A percentile compares a stretch with the other conserved stretches of the same genome.
Evolutionary conservation across 1,140 invertebrate species (phyloP).

Genomic region (Heliconius himera): DNA sequence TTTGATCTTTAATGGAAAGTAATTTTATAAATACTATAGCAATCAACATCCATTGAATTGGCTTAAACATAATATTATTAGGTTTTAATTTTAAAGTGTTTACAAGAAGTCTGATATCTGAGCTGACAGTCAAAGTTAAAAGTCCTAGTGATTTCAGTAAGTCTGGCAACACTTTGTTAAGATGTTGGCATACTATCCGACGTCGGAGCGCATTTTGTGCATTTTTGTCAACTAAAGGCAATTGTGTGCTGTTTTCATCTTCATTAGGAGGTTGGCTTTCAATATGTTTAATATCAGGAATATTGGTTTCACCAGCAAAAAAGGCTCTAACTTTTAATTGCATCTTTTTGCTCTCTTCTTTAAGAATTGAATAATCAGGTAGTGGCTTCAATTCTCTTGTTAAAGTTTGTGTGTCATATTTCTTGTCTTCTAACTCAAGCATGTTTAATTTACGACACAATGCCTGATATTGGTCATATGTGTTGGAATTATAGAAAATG

Average conservation of each 20-base stretch:
- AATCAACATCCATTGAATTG: conserved; percentile 82
- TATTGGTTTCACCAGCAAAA: conserved; percentile 69
- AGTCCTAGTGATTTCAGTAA: conserved; percentile 68
- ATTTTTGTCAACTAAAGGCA: conserved; percentile 82
- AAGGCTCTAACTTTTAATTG: conserved; percentile 83
- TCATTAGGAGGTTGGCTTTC: conserved; percentile 42
- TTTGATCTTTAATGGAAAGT: conserved; percentile 72
- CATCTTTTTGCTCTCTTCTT: conserved; percentile 82
- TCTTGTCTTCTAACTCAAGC: conserved; percentile 81
- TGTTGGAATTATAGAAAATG: conserved; percentile 68
- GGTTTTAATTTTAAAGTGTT: conserved; percentile 83
- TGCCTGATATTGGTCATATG: conserved; percentile 80
- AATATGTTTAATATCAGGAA: conserved; percentile 53
- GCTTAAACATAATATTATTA: conserved; percentile 83
- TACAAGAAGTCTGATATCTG: conserved; percentile 79
- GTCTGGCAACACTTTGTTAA: conserved; percentile 81
- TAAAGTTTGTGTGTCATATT: conserved; percentile 71
- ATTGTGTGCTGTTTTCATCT: conserved; percentile 61
- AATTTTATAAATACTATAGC: conserved; percentile 81
- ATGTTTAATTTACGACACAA: conserved; percentile 82
- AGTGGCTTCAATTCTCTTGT: conserved; percentile 79
- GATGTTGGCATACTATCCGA: conserved; percentile 81
- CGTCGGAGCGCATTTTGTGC: conserved; percentile 82
- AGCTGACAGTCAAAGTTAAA: conserved; percentile 60
- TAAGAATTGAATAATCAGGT: conserved; percentile 82